These are phyloP conservation scores for Drosophila birchii DNA, from an alignment of 2,888 invertebrate species.

Conservation along the genomic window DNA sequence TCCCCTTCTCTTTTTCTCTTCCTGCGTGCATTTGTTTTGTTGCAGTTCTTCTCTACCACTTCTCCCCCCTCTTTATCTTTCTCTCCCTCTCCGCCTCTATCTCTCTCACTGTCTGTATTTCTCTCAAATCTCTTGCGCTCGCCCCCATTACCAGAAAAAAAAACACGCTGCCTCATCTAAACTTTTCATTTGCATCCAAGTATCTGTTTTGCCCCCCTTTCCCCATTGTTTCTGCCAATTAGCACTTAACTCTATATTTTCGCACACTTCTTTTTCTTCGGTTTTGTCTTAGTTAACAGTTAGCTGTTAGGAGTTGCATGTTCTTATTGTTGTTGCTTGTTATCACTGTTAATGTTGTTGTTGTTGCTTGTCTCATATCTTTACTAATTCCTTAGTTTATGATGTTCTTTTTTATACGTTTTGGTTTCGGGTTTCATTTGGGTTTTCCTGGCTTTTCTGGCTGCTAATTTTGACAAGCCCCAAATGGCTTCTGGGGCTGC, in stretches of 20 bases:
- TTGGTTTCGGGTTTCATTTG: slow-evolving; percentile 39
- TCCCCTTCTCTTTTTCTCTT: slow-evolving; percentile 5
- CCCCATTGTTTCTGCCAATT: slow-evolving; percentile 44
- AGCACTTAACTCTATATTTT: slow-evolving; percentile 55
- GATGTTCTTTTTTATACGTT: slow-evolving; percentile 28
- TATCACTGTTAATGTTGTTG: slow-evolving; percentile 38
- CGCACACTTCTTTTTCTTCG: slow-evolving; percentile 51
- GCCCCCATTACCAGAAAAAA: slow-evolving; percentile 40
- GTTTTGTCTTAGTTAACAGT: slow-evolving; percentile 63
- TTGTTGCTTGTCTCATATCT: slow-evolving; percentile 42
- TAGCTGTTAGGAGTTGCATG: slow-evolving; percentile 65
- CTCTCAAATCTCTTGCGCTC: slow-evolving; percentile 54
- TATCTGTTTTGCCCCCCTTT: slow-evolving; percentile 25
- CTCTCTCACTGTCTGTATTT: slow-evolving; percentile 40
- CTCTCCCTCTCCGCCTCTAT: slow-evolving; percentile 43
- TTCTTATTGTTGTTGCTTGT: slow-evolving; percentile 27
- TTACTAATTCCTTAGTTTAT: slow-evolving; percentile 56
- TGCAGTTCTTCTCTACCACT: slow-evolving; percentile 23
- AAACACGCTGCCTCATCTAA: slow-evolving; percentile 65
- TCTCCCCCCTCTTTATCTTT: slow-evolving; percentile 14
- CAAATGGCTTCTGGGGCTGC: slow-evolving; percentile 75
- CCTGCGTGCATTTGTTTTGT: slow-evolving; percentile 29
- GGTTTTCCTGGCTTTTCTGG: slow-evolving; percentile 15
- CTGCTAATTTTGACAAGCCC: slow-evolving; percentile 75
- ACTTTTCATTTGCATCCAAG: slow-evolving; percentile 76